phyloP scores from a whole-genome alignment of 2,797 vertebrate genomes.

The Miichthys miiuy region DNA sequence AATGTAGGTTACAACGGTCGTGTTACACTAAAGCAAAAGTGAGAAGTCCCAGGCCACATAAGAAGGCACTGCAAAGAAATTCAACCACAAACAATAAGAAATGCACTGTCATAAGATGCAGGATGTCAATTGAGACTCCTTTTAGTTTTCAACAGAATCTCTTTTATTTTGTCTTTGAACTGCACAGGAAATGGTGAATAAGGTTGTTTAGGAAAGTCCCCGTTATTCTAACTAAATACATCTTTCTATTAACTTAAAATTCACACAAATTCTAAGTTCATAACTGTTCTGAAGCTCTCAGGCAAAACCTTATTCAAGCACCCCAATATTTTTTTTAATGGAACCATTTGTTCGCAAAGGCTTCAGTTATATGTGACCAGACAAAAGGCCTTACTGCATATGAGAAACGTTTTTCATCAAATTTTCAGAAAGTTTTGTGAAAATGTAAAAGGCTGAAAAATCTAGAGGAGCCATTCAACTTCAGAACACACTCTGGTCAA shows the following conservation, averaged over 20 bases:
- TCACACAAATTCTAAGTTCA: constrained; percentile 70
- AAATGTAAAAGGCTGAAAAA: constrained; percentile 75
- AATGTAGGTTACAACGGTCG: constrained; percentile 31
- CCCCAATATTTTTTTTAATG: constrained; percentile 66
- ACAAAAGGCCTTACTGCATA: constrained; percentile 78
- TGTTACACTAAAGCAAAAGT: constrained; percentile 44
- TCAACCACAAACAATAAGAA: constrained; percentile 50
- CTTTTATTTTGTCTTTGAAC: constrained; percentile 81
- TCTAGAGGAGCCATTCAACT: constrained; percentile 48
- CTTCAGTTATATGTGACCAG: constrained; percentile 65
- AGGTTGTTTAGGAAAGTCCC: constrained; percentile 82
- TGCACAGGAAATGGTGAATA: constrained; percentile 84
- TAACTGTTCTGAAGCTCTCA: constrained; percentile 68
- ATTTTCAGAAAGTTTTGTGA: constrained; percentile 72
- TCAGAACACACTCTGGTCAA: constrained; percentile 58
- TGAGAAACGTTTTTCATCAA: constrained; percentile 71
- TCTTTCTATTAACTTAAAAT: constrained; percentile 74
- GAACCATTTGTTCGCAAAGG: constrained; percentile 66
- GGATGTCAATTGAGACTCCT: constrained; percentile 67
- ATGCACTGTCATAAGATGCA: constrained; percentile 61
- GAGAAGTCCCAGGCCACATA: constrained; percentile 46
- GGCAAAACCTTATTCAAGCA: constrained; percentile 64
- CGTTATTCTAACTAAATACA: constrained; percentile 81
- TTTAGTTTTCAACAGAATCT: constrained; percentile 76
- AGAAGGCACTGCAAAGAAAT: constrained; percentile 60